Base-by-base conservation (phyloP, 2,113 vertebrate species). In the Drymodes brunneopygia region DNA sequence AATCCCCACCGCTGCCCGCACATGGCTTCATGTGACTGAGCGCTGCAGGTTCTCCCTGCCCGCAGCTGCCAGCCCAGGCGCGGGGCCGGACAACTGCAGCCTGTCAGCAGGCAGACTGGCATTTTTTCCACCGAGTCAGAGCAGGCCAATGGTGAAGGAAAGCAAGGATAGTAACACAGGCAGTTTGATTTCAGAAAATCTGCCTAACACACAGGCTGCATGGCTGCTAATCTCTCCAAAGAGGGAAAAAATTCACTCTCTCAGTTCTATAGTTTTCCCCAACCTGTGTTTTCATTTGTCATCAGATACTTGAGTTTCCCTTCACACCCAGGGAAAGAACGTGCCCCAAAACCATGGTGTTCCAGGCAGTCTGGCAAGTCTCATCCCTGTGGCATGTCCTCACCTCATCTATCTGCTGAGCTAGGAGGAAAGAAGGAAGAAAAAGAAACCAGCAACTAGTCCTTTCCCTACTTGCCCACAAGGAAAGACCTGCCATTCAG, bases 1-100 rank as follows among this genome's bases (percentile, higher is more conserved):
- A 94, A 90, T 96, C 94, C 96, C 56, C 88, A 33, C n/a, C 47
- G 0, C 82, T 89, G 82, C 87, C 95, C 24, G 47, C 90, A 60
- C 75, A 61, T 9, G 94, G 95, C 60, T 58, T 23, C 84, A 60
- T 86, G 29, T n/a, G 89, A 60, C 86, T 24, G 82, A 79, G 60
- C 1, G 4, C 83, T 71, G 78, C 81, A n/a, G 90, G 86, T 88
- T 60, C 56, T 83, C 89, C 88, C 62, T 15, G 72, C 47, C 89
- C 29, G 48, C 96, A 97, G 90, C 88, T 86, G 95, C 92, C 1
- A 10, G 85, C 56, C 47, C 88, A 8, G 23, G 19, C 6, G 67
- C 56, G n/a, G 88, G 15, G 62, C 50, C 0, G 35, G 64, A 31
- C 87, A 94, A 92, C 87, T 89, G 90, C 58, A 10, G 58, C 25